A percentile compares a stretch with the other conserved stretches of the same genome.
Evolutionary conservation across 2,888 invertebrate genomes (phyloP).

Genomic region (Caenorhabditis sp.): DNA sequence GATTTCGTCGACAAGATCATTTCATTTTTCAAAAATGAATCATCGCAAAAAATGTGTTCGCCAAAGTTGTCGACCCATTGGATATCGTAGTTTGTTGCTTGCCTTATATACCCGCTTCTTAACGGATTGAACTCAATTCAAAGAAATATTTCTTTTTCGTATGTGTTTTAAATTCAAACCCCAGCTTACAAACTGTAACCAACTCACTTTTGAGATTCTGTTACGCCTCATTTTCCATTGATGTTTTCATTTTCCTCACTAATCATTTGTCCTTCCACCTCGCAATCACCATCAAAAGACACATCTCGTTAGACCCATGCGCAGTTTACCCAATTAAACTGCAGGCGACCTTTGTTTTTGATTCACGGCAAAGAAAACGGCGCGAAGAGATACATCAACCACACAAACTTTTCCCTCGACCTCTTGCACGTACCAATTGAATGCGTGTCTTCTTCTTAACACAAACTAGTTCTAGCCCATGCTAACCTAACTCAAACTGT

Average conservation of each 20-base stretch:
- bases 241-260: constrained; percentile 2
- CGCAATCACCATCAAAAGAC: constrained; percentile 33
- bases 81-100: too few relatives aligned
- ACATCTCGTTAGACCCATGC: constrained; percentile 23
- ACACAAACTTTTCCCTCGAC: constrained; percentile 32
- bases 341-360: constrained; percentile 53
- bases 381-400: constrained; percentile 35
- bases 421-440: constrained; percentile 28
- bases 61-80: too few relatives aligned
- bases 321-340: constrained; percentile 55
- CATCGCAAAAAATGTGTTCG: too few relatives aligned
- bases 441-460: constrained; percentile 31
- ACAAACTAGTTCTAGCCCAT: constrained; percentile 34
- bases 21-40: too few relatives aligned
- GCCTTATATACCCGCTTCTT: too few relatives aligned
- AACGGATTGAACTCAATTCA: too few relatives aligned
- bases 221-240: neutral
- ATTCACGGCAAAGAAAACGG: constrained; percentile 27
- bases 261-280: constrained; percentile 21
- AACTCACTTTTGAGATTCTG: neutral
- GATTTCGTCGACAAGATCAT: too few relatives aligned
- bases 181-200: too few relatives aligned
- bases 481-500: constrained; percentile 17
- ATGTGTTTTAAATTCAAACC: too few relatives aligned
- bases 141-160: too few relatives aligned